Evolutionary conservation across 2,888 invertebrate genomes (phyloP).

Genomic region (Drosophila neotestacea): DNA sequence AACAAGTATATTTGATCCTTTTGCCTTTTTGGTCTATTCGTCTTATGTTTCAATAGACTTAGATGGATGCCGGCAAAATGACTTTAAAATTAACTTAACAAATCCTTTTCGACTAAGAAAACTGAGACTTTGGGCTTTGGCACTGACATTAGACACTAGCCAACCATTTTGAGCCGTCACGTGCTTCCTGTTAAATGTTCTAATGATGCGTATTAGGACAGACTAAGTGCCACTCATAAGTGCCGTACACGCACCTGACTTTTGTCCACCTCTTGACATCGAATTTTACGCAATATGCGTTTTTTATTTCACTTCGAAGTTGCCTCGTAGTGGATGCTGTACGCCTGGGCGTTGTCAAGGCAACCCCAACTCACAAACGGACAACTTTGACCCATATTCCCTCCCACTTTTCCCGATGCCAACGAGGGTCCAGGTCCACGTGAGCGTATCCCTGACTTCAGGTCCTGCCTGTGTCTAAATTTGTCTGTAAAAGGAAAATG

Average conservation of each 20-base stretch:
- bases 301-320: slow-evolving; percentile 62
- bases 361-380: slow-evolving; percentile 13
- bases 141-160: background rate
- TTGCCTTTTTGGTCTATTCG: background rate
- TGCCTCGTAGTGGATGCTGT: slow-evolving; percentile 30
- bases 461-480: slow-evolving; percentile 23
- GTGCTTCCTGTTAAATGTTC: slow-evolving; percentile 81
- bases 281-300: slow-evolving; percentile 76
- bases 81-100: slow-evolving; percentile 31
- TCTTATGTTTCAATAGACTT: slow-evolving; percentile 15
- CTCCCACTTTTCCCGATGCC: background rate
- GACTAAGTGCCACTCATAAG: slow-evolving; percentile 80
- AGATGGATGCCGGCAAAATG: background rate
- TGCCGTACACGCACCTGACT: slow-evolving; percentile 72
- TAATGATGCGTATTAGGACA: slow-evolving; percentile 80
- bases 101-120: slow-evolving; percentile 34
- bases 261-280: slow-evolving; percentile 43
- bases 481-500: slow-evolving; percentile 19
- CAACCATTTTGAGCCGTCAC: slow-evolving; percentile 55
- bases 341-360: slow-evolving; percentile 35
- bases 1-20: background rate
- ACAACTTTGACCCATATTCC: background rate
- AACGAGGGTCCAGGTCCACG: slow-evolving; percentile 32
- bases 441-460: slow-evolving; percentile 19
- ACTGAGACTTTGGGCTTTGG: background rate